Conservation (phyloP, 1,140 invertebrate species). For the Limonius californicus region DNA sequence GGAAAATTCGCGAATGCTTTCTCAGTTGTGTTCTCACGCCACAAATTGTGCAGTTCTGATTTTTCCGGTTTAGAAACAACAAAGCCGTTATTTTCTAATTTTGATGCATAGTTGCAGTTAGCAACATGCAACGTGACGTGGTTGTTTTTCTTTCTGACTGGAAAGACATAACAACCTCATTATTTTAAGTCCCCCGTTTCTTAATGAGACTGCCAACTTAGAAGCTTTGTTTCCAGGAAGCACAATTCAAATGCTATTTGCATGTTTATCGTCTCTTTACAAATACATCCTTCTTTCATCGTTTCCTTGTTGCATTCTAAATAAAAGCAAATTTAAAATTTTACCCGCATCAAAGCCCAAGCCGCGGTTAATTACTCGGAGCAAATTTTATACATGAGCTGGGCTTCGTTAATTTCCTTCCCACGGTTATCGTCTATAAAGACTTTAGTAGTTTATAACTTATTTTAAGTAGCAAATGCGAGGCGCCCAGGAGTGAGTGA, state of each 20-base stretch:
- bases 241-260: neutral
- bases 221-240: neutral
- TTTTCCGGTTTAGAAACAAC: neutral
- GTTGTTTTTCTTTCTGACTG: neutral
- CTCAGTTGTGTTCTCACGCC: neutral
- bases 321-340: too few relatives aligned
- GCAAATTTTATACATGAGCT: neutral
- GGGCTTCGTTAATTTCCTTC: conserved; percentile 22
- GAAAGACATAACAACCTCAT: conserved; percentile 9
- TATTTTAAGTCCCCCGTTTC: conserved; percentile 1
- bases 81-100: neutral
- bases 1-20: too few relatives aligned
- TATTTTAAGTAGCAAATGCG: neutral
- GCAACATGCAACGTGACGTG: too few relatives aligned
- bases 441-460: neutral
- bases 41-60: too few relatives aligned
- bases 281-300: neutral
- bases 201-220: neutral
- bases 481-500: too few relatives aligned
- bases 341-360: too few relatives aligned
- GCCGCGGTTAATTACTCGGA: neutral
- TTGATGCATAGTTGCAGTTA: too few relatives aligned
- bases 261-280: neutral
- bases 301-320: neutral
- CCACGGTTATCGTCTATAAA: conserved; percentile 2